phyloP scores from a whole-genome alignment of 2,113 vertebrate species.

The Malurus elegans region DNA sequence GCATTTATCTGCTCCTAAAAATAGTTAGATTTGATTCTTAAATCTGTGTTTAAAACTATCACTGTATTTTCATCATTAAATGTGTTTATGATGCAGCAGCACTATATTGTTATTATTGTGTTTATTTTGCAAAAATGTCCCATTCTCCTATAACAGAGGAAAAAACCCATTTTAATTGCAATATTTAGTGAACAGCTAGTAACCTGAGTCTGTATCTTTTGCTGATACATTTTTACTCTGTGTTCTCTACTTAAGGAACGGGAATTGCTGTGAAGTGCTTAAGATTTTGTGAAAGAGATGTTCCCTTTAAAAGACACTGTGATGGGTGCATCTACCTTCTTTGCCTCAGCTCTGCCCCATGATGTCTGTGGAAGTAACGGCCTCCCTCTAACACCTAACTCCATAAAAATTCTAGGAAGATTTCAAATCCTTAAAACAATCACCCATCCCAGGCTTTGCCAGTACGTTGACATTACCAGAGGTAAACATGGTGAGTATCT shows the following conservation, averaged over 20 bases:
- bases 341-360: constrained; percentile 94
- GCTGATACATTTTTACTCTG: not conserved
- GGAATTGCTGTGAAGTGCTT: not conserved
- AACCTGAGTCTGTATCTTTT: not conserved
- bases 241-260: not conserved
- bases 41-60: not conserved
- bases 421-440: constrained; percentile 97
- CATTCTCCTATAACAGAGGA: not conserved
- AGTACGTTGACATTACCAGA: constrained; percentile 94
- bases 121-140: not conserved
- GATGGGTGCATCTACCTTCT: constrained; percentile 95
- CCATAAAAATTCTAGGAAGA: constrained; percentile 96
- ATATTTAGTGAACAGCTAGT: not conserved
- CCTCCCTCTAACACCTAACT: constrained; percentile 96
- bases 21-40: not conserved
- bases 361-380: constrained; percentile 98
- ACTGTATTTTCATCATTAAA: not conserved
- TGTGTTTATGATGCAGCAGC: not conserved
- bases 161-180: not conserved
- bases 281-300: constrained; percentile 68
- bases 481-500: constrained; percentile 90
- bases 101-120: not conserved
- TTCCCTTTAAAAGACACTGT: constrained; percentile 87
- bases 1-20: not conserved
- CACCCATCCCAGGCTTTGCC: constrained; percentile 93